Percentiles rank a stretch among this genome's conserved stretches.
Evolutionary conservation across 2,888 invertebrate genomes (phyloP).

Genomic region (Volucella zonaria): DNA sequence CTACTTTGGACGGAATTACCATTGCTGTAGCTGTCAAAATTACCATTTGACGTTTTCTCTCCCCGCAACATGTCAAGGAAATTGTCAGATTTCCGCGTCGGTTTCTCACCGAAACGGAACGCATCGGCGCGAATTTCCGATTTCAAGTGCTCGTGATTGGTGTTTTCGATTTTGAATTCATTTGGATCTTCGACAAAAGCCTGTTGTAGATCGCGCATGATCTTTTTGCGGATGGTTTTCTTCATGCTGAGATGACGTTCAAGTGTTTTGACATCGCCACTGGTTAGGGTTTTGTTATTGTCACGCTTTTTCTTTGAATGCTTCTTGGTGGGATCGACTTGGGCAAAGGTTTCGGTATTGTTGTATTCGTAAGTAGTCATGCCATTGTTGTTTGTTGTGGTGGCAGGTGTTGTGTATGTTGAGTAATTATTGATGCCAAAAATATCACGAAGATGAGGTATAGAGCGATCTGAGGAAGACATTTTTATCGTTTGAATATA

Average conservation of each 20-base stretch:
- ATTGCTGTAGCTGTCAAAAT: slow-evolving; percentile 74
- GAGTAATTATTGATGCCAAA: slow-evolving; percentile 84
- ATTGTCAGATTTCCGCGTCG: slow-evolving; percentile 83
- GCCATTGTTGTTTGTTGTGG: slow-evolving; percentile 73
- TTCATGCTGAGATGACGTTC: slow-evolving; percentile 94
- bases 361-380: slow-evolving; percentile 79
- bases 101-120: slow-evolving; percentile 85
- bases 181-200: slow-evolving; percentile 89
- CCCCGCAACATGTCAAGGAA: slow-evolving; percentile 88
- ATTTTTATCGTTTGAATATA: slow-evolving; percentile 74
- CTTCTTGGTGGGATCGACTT: slow-evolving; percentile 80
- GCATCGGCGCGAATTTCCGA: slow-evolving; percentile 87
- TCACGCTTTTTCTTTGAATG: slow-evolving; percentile 85
- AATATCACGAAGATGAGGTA: slow-evolving; percentile 90
- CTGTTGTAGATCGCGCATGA: slow-evolving; percentile 92
- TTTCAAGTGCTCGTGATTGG: slow-evolving; percentile 87
- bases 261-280: slow-evolving; percentile 88
- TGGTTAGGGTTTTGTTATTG: slow-evolving; percentile 87
- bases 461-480: slow-evolving; percentile 89
- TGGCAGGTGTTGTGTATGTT: slow-evolving; percentile 56
- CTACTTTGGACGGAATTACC: slow-evolving; percentile 80
- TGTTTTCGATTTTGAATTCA: slow-evolving; percentile 88
- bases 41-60: slow-evolving; percentile 77
- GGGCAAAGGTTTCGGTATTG: slow-evolving; percentile 81
- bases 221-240: slow-evolving; percentile 92